These are phyloP conservation scores for Micromussa lordhowensis DNA, from an alignment of 92 coral and sea anemone species.

Conservation along the genomic window DNA sequence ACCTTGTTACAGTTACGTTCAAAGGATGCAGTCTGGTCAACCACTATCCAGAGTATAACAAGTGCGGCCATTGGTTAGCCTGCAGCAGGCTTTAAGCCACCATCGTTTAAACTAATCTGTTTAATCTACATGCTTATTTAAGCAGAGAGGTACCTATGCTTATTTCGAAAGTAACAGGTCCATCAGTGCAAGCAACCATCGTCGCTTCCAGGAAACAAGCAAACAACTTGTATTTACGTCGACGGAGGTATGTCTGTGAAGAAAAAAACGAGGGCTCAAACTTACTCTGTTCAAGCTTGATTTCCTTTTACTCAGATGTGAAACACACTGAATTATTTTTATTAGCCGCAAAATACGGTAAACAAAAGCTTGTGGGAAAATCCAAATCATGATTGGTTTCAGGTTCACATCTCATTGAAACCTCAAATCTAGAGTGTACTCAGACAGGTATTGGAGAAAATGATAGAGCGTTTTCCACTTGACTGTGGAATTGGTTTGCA, in stretches of 20 bases:
- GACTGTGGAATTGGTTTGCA: too few species aligned
- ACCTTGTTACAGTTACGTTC: neutral
- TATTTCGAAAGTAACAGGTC: slow-evolving; percentile 85
- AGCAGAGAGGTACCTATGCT: slow-evolving; percentile 67
- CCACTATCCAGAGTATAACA: neutral
- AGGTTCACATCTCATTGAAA: too few species aligned
- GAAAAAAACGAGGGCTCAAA: neutral
- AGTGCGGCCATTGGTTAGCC: neutral
- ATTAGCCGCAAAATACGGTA: neutral
- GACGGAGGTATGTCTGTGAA: slow-evolving; percentile 78
- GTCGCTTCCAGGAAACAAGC: slow-evolving; percentile 90
- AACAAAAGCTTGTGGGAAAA: neutral
- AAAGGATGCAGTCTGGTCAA: neutral
- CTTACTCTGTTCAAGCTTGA: neutral
- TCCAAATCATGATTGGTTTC: neutral
- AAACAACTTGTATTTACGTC: slow-evolving; percentile 83
- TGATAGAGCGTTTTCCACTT: too few species aligned
- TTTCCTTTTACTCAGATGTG: neutral
- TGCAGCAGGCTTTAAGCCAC: too few species aligned
- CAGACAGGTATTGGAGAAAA: too few species aligned
- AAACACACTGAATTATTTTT: neutral
- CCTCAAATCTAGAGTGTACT: too few species aligned
- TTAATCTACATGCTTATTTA: too few species aligned
- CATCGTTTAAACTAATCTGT: too few species aligned
- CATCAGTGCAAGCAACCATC: slow-evolving; percentile 78